Evolutionary conservation across 1,140 invertebrate species (phyloP), one percentile per base, ranked within the genome.

Genomic region (Neodiprion pinetum): DNA sequence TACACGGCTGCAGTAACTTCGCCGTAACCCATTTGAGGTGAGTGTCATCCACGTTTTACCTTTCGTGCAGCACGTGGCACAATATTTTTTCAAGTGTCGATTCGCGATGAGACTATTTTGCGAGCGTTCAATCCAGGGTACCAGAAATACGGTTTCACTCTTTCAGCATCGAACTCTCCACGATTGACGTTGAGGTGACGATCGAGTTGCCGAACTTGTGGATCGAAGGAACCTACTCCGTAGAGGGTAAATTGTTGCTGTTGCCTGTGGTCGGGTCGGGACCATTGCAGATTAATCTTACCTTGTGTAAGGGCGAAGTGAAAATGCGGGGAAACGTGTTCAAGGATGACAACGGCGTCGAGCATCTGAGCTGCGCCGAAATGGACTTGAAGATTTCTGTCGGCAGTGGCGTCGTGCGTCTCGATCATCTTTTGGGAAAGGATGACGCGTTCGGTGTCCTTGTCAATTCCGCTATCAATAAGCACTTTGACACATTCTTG

Each of bases 401-500:
- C 9, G 90, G 90, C 40, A 89, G 90, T 47, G 93, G 92, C 53
- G 81, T 78, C 1, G 78, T 93, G 11, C 80, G 84, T 17, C 80
- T 94, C 0, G 89, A 92, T 1, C 93, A 94, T 83, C 84, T 93
- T 1, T 93, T 93, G 69, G 89, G 89, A 21, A 92, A 91, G 12
- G 92, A 93, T 72, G 77, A 72, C 7, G 77, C 79, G 0, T 83
- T 88, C 47, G 86, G 91, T 4, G 90, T 91, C 1, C 88, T 92
- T 10, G 87, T 93, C 0, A 93, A 93, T 77, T 83, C 85, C 40
- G 90, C 90, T 0, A 91, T 93, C n/a, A 92, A 93, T 76, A 89
- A 89, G 69, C 93, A 93, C 78, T 89, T 91, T 73, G 88, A 88
- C 69, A 75, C 88, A 0, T 92, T 93, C 79, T 72, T 92, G 2